A percentile compares a stretch with the other conserved stretches of the same genome.
Conservation (phyloP, 2,113 vertebrate species). For the Pipra filicauda region DNA sequence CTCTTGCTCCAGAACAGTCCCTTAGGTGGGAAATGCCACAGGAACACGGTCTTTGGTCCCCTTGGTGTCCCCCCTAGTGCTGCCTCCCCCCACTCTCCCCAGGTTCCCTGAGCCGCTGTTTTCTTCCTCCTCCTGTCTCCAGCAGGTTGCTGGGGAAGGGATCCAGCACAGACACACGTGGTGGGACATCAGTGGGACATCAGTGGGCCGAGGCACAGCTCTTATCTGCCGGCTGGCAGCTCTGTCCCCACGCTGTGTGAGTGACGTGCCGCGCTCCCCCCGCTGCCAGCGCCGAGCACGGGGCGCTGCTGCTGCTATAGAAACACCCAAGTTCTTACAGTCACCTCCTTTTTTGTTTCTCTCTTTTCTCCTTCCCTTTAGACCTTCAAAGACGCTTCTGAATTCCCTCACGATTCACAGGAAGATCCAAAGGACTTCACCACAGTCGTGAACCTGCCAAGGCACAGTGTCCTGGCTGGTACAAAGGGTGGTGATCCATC, state of each 20-base stretch:
- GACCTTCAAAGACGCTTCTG: not conserved
- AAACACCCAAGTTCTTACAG: slow-evolving; percentile 42
- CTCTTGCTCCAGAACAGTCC: not conserved
- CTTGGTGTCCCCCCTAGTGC: accelerated
- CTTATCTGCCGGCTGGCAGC: slow-evolving; percentile 53
- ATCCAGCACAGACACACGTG: not conserved
- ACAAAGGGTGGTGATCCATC: not conserved
- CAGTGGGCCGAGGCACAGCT: not conserved
- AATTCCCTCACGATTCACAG: not conserved
- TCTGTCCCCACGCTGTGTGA: slow-evolving; percentile 37
- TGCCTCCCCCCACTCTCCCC: not conserved
- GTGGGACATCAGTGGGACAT: not conserved
- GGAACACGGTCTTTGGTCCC: accelerated
- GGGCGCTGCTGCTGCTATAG: slow-evolving; percentile 56
- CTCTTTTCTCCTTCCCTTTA: not conserved
- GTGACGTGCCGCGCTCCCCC: not conserved
- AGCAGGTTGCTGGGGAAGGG: not conserved
- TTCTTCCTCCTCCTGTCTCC: not conserved
- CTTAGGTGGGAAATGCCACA: not conserved
- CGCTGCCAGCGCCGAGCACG: not conserved
- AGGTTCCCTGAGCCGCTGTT: accelerated
- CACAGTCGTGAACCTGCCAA: accelerated
- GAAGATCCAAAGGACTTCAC: not conserved
- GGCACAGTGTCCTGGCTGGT: not conserved
- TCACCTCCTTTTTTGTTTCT: not conserved